Conservation (phyloP, 2,113 vertebrate genomes). For the Rhabdomys dilectus region DNA sequence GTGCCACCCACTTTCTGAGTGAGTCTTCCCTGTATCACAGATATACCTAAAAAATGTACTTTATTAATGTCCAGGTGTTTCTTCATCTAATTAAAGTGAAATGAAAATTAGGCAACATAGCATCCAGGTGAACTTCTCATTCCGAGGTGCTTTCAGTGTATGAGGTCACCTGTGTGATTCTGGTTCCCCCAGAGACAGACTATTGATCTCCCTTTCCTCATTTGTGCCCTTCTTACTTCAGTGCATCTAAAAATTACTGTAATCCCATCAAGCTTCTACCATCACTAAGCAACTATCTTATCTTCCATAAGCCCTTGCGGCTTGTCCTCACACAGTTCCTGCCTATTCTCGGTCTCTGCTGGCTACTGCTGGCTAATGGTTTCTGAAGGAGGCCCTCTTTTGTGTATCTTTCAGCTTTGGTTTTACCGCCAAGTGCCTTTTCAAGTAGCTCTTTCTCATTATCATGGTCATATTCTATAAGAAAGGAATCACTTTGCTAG, state of each 20-base stretch:
- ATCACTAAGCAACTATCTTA: constrained; percentile 26
- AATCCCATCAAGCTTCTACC: neutral
- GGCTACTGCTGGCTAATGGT: neutral
- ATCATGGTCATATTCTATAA: neutral
- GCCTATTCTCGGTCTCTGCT: neutral
- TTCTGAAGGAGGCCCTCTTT: neutral
- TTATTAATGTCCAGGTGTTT: neutral
- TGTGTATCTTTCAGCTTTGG: neutral
- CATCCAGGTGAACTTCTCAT: neutral
- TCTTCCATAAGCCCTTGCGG: neutral
- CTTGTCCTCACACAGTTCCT: neutral
- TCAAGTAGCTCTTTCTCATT: neutral
- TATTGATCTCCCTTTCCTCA: neutral
- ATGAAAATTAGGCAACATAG: neutral
- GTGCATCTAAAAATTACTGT: neutral
- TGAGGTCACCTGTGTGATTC: neutral
- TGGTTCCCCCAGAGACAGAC: neutral
- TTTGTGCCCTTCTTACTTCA: neutral
- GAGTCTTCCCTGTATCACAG: neutral
- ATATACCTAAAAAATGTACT: neutral
- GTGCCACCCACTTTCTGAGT: neutral
- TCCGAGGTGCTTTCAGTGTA: neutral
- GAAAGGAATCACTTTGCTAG: neutral
- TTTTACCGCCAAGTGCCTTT: neutral
- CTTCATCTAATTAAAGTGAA: neutral